Evolutionary conservation across 23 tunicate genomes (phyloP).

Genomic region (Ciona savignyi): DNA sequence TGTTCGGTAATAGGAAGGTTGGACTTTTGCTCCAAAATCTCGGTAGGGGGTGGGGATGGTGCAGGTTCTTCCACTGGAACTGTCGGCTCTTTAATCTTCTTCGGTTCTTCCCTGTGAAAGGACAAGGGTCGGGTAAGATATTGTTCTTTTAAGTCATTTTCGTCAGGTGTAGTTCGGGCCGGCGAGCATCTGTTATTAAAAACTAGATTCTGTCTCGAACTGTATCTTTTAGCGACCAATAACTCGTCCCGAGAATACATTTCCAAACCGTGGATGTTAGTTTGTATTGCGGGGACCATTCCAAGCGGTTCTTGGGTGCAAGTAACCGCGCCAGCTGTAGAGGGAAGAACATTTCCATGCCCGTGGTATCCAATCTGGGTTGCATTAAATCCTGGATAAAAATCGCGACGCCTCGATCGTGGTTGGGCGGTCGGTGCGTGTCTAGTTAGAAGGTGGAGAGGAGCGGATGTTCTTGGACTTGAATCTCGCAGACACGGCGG

Average conservation of each 20-base stretch:
- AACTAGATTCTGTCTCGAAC: too few relatives aligned
- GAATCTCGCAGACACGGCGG: neutral
- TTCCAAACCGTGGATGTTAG: neutral
- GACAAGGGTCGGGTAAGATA: too few relatives aligned
- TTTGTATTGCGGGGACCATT: neutral
- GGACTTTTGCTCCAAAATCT: neutral
- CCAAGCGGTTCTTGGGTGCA: constrained; percentile 6
- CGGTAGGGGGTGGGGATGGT: neutral
- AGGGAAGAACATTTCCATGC: neutral
- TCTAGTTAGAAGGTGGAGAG: constrained; percentile 17
- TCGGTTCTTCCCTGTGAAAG: neutral
- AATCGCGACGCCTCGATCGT: neutral
- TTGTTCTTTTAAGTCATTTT: too few relatives aligned
- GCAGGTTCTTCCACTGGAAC: neutral
- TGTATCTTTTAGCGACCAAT: neutral
- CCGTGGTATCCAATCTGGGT: neutral
- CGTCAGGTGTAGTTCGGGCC: too few relatives aligned
- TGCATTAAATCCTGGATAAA: neutral
- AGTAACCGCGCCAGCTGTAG: constrained; percentile 15
- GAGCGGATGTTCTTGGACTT: constrained; percentile 18
- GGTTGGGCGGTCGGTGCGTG: constrained; percentile 41
- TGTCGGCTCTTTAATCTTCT: neutral
- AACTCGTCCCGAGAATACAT: neutral
- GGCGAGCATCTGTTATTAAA: too few relatives aligned
- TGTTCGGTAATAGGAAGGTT: neutral